Percentiles rank a stretch among this genome's conserved stretches.
Conservation (phyloP, 1,140 invertebrate species). For the Yoshiicerus persimilis region DNA sequence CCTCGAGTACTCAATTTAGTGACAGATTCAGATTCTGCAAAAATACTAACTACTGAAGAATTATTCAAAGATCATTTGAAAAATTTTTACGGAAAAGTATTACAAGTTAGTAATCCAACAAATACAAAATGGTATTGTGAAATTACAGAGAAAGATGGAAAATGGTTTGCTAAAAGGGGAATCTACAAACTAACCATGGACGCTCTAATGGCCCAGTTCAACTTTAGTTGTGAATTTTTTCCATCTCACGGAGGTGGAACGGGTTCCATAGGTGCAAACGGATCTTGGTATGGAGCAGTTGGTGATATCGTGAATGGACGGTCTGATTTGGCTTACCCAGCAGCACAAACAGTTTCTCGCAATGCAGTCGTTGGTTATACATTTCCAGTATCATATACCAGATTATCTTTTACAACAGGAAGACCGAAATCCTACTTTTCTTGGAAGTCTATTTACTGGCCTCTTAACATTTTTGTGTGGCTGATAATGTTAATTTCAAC, state of each 20-base stretch:
- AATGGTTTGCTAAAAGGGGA: constrained; percentile 24
- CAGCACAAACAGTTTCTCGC: neutral
- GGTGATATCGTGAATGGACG: constrained; percentile 25
- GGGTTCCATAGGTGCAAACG: constrained; percentile 2
- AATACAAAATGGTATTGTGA: constrained; percentile 17
- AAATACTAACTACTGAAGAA: neutral
- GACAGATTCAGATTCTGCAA: too few species aligned
- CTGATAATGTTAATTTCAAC: neutral
- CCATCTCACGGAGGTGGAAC: constrained; percentile 29
- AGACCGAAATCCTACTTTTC: neutral
- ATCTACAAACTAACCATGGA: neutral
- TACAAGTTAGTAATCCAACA: constrained; percentile 12
- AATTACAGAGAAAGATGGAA: neutral
- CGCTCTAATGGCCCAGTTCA: neutral
- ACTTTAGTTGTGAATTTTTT: constrained; percentile 20
- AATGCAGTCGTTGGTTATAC: constrained; percentile 22
- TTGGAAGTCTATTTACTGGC: constrained; percentile 38
- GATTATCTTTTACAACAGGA: constrained; percentile 40
- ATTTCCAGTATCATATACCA: constrained; percentile 33
- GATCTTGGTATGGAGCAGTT: constrained; percentile 34
- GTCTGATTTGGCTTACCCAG: constrained; percentile 16
- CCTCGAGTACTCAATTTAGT: neutral
- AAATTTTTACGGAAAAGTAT: constrained; percentile 33
- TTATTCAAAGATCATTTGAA: neutral
- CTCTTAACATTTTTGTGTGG: constrained; percentile 31